Evolutionary conservation across 2,113 vertebrate species (phyloP).

Genomic region (Sorex fumeus): DNA sequence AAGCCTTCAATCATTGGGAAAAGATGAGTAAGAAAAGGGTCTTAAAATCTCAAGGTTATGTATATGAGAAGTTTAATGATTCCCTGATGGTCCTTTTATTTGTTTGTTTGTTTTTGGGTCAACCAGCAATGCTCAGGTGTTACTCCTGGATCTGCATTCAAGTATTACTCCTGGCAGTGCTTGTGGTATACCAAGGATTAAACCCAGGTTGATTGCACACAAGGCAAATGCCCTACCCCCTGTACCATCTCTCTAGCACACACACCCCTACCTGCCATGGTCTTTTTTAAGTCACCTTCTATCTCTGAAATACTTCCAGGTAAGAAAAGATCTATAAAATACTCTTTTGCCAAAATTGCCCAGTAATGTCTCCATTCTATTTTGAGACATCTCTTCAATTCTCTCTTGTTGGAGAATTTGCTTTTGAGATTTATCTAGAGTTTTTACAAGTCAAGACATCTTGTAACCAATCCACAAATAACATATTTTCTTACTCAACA

Average conservation of each 20-base stretch:
- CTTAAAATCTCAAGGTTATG: no score
- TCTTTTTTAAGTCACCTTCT: neutral
- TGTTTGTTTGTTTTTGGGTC: no score
- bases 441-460: neutral
- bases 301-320: constrained; percentile 29
- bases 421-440: no score
- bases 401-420: neutral
- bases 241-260: neutral
- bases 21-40: no score
- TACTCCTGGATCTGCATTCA: no score
- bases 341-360: neutral
- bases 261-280: neutral
- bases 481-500: neutral
- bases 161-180: no score
- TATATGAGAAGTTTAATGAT: no score
- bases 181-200: neutral
- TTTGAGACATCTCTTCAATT: neutral
- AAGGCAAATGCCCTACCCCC: no score
- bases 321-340: neutral
- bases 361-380: neutral
- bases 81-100: no score
- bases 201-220: neutral
- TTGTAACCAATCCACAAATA: neutral
- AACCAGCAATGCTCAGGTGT: no score
- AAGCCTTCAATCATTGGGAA: no score